Evolutionary conservation across 2,888 invertebrate species (phyloP), one percentile per base, ranked within the genome.

Genomic region (Ethmia dodecea): DNA sequence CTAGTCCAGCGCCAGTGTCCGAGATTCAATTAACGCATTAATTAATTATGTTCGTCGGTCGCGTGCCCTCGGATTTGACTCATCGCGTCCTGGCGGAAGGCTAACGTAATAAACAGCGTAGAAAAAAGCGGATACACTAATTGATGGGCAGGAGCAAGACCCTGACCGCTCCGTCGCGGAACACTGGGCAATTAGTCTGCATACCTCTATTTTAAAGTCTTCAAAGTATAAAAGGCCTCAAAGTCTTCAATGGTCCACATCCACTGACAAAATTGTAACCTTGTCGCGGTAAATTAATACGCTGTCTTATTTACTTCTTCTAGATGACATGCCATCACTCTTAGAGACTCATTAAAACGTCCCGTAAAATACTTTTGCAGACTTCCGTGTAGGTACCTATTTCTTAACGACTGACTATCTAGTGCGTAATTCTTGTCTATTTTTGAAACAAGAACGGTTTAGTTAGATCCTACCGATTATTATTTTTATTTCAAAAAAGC

Each of bases 51-150:
- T 43, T 47, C 51, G 57, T 47, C 52, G 45, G 60, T 60, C 73
- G 71, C 68, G 65, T 72, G 74, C 65, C 65, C 66, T 72, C 65
- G 59, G 45, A 11, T 60, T 68, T 71, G 72, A 75, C 64, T 77
- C 74, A 69, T 67, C 64, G 58, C 56, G 60, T 64, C 63, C 55
- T 56, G 59, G 57, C 66, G 63, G 63, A 71, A 61, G 59, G 65
- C 62, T 75, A 76, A 78, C 77, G 69, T 71, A 78, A 78, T 78
- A 73, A 80, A 63, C 68, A 65, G 61, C 57, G 53, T 68, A 72
- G 68, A 78, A 78, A 80, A 80, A 78, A 73, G 69, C 84, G 84
- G 83, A 84, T 75, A 78, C 69, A 66, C 64, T 81, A 80, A 86
- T 83, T 84, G 65, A 76, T 72, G 70, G 67, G 52, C 69, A 62